Evolutionary conservation across 2,113 vertebrate species (phyloP).

Genomic region (Platanista minor): DNA sequence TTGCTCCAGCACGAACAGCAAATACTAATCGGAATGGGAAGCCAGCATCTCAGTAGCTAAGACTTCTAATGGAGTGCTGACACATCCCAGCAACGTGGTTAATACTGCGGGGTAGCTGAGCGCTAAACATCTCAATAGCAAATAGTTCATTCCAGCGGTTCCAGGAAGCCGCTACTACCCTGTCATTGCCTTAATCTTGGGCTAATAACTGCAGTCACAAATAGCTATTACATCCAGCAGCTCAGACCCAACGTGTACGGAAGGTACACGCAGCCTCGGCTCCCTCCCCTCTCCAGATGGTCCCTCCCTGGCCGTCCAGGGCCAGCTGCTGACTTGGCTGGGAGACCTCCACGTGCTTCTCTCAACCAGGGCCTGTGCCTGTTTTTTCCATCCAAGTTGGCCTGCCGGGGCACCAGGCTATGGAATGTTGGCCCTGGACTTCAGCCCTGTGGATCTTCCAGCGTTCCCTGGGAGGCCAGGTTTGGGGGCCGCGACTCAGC

Average conservation of each 20-base stretch:
- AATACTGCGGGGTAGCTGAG: neutral
- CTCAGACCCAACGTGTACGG: neutral
- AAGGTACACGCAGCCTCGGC: neutral
- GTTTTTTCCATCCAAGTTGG: neutral
- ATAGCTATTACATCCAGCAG: neutral
- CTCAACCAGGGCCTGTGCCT: neutral
- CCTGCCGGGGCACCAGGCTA: neutral
- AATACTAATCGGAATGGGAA: neutral
- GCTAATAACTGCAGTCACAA: accelerated
- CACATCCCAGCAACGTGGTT: neutral
- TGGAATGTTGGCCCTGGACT: constrained; percentile 36
- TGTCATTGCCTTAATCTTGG: neutral
- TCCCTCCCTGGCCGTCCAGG: neutral
- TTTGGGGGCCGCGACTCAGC: neutral
- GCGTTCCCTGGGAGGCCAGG: neutral
- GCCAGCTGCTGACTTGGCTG: neutral
- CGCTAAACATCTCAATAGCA: neutral
- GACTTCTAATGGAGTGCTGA: neutral
- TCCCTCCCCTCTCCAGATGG: constrained; percentile 39
- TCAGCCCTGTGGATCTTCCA: neutral
- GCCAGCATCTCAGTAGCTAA: neutral
- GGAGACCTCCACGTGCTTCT: neutral
- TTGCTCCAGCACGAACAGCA: accelerated
- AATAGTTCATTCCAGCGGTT: neutral
- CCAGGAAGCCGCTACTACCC: neutral